Evolutionary conservation across 2,797 vertebrate species (phyloP).

Genomic region (Tarsius wallacei): DNA sequence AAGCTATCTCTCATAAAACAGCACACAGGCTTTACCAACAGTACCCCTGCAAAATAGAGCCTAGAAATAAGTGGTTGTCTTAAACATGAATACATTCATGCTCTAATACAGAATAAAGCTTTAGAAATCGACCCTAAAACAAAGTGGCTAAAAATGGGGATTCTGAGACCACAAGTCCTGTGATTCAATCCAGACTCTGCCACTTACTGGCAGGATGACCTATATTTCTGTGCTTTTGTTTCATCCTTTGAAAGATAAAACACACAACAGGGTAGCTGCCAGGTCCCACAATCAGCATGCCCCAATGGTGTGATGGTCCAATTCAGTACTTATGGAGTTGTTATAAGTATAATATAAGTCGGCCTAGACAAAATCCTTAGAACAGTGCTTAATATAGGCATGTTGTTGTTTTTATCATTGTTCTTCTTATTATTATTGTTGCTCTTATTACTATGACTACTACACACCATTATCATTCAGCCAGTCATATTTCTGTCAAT

Average conservation of each 20-base stretch:
- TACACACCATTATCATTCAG: not conserved
- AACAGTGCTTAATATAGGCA: not conserved
- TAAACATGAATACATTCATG: not conserved
- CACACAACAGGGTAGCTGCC: not conserved
- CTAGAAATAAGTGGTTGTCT: not conserved
- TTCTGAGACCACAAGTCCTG: not conserved
- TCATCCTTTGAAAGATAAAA: constrained; percentile 19
- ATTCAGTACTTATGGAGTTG: not conserved
- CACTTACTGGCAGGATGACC: not conserved
- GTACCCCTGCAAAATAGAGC: not conserved
- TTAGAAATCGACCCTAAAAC: constrained; percentile 30
- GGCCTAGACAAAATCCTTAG: not conserved
- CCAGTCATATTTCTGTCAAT: not conserved
- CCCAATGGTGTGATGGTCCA: not conserved
- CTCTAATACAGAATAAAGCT: not conserved
- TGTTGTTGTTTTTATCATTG: not conserved
- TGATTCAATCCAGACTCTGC: not conserved
- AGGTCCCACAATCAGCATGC: not conserved
- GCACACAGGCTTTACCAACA: not conserved
- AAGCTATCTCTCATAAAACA: not conserved
- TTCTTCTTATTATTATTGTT: not conserved
- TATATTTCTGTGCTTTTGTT: not conserved
- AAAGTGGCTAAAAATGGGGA: not conserved
- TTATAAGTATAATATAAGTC: not conserved
- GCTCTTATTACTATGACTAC: not conserved